Evolutionary conservation across 64 coral and sea anemone species (phyloP).

Genomic region (Porites lutea): DNA sequence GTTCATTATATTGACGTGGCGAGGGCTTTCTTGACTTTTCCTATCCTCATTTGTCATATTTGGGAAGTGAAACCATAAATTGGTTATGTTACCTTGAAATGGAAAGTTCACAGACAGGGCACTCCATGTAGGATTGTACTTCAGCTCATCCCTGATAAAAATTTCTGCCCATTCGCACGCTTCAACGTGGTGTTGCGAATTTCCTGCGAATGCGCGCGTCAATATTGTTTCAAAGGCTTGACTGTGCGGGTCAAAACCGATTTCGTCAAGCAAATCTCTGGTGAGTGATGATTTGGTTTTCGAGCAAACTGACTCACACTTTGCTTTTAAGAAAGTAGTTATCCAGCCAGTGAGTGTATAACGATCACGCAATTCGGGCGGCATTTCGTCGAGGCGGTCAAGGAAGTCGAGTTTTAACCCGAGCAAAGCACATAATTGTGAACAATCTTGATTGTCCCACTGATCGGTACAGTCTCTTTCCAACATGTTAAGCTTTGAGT

Average conservation of each 20-base stretch:
- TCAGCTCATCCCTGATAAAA: conserved; percentile 39
- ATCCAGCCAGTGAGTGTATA: conserved; percentile 3
- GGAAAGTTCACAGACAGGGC: neutral
- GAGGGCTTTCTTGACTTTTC: neutral
- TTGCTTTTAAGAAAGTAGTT: neutral
- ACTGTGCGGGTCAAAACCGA: conserved; percentile 21
- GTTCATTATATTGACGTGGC: conserved; percentile 22
- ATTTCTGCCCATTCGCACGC: conserved; percentile 25
- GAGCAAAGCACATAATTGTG: neutral
- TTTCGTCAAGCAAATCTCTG: neutral
- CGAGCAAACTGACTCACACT: neutral
- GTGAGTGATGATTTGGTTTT: neutral
- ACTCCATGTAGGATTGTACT: conserved; percentile 18
- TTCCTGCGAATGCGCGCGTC: neutral
- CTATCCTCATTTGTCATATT: neutral
- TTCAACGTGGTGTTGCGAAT: conserved; percentile 20
- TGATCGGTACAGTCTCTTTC: neutral
- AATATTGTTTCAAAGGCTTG: neutral
- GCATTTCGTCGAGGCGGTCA: neutral
- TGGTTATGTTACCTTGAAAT: neutral
- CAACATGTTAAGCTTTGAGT: neutral
- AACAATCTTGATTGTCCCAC: too few relatives aligned
- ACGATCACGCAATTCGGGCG: neutral
- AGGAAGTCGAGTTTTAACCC: conserved; percentile 13
- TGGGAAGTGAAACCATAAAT: neutral